Evolutionary conservation across 1,140 invertebrate genomes (phyloP).

Genomic region (Rhizoglyphus robini): DNA sequence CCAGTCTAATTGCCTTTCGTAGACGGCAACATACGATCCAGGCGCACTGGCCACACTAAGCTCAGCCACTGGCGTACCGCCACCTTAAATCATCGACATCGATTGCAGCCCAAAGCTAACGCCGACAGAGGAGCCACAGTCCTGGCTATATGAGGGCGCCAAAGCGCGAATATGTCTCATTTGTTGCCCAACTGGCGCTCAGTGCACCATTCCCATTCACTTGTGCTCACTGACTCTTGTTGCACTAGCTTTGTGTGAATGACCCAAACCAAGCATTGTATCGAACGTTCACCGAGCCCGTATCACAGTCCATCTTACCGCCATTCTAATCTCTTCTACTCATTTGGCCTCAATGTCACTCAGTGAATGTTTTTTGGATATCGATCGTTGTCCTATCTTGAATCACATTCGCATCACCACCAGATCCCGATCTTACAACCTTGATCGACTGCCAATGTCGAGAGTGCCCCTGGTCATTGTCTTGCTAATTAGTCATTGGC

Average conservation of each 20-base stretch:
- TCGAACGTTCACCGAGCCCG: not conserved
- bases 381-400: too few relatives aligned
- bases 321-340: too few relatives aligned
- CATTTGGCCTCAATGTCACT: too few relatives aligned
- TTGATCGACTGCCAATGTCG: too few relatives aligned
- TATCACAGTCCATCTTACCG: not conserved
- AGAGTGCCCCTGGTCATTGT: too few relatives aligned
- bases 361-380: too few relatives aligned
- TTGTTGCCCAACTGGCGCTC: not conserved
- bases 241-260: not conserved
- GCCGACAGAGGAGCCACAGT: not conserved
- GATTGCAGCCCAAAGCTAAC: not conserved
- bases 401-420: too few relatives aligned
- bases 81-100: not conserved
- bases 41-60: slow-evolving; percentile 1
- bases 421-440: too few relatives aligned
- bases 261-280: not conserved
- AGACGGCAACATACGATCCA: slow-evolving; percentile 1
- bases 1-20: slow-evolving; percentile 3
- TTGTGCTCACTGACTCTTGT: not conserved
- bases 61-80: not conserved
- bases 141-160: slow-evolving; percentile 8
- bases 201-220: not conserved
- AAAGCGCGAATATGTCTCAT: slow-evolving; percentile 8
- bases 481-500: too few relatives aligned